These are phyloP conservation scores for Syngnathus floridae DNA, from an alignment of 2,113 vertebrate genomes.

Conservation along the genomic window DNA sequence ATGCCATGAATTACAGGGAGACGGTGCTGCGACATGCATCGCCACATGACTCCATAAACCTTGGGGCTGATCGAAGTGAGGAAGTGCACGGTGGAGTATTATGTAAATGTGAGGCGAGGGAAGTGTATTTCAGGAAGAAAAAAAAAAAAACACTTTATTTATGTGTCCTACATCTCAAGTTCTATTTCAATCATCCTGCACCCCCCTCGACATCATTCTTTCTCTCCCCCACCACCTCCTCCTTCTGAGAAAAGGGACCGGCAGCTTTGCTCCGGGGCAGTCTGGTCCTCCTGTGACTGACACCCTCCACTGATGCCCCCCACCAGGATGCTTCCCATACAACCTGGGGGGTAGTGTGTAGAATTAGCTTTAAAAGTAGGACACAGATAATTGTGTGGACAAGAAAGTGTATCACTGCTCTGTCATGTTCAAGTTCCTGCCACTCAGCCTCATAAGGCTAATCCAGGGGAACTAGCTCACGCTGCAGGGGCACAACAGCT, in stretches of 20 bases:
- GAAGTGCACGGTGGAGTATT: conserved; percentile 45
- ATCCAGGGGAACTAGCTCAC: conserved; percentile 53
- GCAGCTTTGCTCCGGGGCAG: conserved; percentile 58
- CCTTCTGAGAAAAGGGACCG: conserved; percentile 49
- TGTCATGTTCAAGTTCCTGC: conserved; percentile 63
- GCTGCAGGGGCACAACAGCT: conserved; percentile 36
- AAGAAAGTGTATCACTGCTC: conserved; percentile 67
- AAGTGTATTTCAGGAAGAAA: conserved; percentile 38
- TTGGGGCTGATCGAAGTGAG: conserved; percentile 44
- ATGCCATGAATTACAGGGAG: conserved; percentile 31
- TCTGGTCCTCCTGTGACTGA: conserved; percentile 67
- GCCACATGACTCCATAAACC: conserved; percentile 46
- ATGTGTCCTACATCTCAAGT: conserved; percentile 64
- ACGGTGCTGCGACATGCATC: conserved; percentile 24
- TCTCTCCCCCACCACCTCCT: neutral
- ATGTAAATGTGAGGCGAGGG: conserved; percentile 56
- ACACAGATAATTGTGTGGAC: conserved; percentile 69
- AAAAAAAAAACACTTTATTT: conserved; percentile 56
- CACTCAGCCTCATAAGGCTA: conserved; percentile 58
- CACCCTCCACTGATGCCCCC: conserved; percentile 52
- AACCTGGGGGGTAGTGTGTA: conserved; percentile 60
- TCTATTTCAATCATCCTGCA: conserved; percentile 60
- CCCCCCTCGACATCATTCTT: neutral
- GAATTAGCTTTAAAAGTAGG: conserved; percentile 71
- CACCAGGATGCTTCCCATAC: conserved; percentile 55